Conservation (phyloP, 1,140 invertebrate species). For the Diuraphis noxia region DNA sequence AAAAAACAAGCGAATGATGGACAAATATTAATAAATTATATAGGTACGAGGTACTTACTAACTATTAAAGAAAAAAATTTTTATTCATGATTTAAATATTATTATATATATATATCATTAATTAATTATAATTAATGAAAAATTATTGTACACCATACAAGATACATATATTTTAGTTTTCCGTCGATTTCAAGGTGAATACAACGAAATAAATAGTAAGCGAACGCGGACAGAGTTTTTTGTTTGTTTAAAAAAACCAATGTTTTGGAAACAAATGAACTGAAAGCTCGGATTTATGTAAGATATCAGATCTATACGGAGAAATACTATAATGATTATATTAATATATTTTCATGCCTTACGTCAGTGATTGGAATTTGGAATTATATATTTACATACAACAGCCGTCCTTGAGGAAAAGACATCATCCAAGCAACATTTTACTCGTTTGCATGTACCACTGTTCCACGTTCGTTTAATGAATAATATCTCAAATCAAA, state of each 20-base stretch:
- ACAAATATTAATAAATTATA: no score
- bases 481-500: neutral
- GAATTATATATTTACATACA: no score
- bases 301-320: neutral
- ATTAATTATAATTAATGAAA: no score
- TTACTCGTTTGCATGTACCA: neutral
- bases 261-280: neutral
- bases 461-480: no score
- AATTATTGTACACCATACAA: no score
- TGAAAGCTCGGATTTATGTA: neutral
- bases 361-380: neutral
- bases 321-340: neutral
- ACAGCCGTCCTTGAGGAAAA: neutral
- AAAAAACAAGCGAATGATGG: no score
- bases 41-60: no score
- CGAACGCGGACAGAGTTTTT: neutral
- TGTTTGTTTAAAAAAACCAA: neutral
- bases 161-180: neutral
- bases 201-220: neutral
- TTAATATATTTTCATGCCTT: neutral
- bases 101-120: no score
- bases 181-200: neutral
- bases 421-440: neutral
- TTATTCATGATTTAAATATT: no score
- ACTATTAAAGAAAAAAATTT: no score